A percentile compares a stretch with the other conserved stretches of the same genome.
These are phyloP conservation scores for Darevskia nairensis DNA, from an alignment of 2,797 vertebrate genomes.

Conservation along the genomic window DNA sequence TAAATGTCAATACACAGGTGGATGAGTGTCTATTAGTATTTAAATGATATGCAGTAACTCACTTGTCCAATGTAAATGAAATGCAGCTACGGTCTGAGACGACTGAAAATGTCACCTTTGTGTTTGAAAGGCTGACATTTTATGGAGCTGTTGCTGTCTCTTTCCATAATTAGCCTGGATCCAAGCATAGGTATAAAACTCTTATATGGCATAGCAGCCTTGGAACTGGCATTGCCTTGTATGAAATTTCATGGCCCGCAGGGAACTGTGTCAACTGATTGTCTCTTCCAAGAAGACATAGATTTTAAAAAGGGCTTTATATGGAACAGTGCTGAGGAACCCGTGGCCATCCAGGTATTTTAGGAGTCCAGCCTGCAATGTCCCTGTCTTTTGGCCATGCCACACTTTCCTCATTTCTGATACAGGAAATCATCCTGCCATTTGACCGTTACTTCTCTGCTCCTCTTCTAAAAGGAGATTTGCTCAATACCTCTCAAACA, in stretches of 20 bases:
- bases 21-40: constrained; percentile 64
- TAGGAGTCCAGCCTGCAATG: too few species aligned
- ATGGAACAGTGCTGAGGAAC: not conserved
- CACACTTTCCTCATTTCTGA: too few species aligned
- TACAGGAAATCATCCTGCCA: not conserved
- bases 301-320: not conserved
- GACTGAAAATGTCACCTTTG: constrained; percentile 72
- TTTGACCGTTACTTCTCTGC: not conserved
- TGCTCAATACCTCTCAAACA: not conserved
- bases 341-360: too few species aligned
- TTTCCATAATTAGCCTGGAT: constrained; percentile 61
- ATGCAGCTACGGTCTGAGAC: constrained; percentile 64
- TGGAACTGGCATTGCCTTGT: constrained; percentile 40
- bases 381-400: not conserved
- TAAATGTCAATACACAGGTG: constrained; percentile 33
- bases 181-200: constrained; percentile 49
- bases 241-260: not conserved
- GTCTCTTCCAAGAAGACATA: not conserved
- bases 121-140: constrained; percentile 69
- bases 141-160: constrained; percentile 62
- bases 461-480: not conserved
- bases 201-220: constrained; percentile 16
- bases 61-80: constrained; percentile 70
- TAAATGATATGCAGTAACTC: constrained; percentile 69
- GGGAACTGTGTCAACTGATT: not conserved